Base-by-base conservation (phyloP, 1,140 invertebrate species). In the Eumaeus atala region DNA sequence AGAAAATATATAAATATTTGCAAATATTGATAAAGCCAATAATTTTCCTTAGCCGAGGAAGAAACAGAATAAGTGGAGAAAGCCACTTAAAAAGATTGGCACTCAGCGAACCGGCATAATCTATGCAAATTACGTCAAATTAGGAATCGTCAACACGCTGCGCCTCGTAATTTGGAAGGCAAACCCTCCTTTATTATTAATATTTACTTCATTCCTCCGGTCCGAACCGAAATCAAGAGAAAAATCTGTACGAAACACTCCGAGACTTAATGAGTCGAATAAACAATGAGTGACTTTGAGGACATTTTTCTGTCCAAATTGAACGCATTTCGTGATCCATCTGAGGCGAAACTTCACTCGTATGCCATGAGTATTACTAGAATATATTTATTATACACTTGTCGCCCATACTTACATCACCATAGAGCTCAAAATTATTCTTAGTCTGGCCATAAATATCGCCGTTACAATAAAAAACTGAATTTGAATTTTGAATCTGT, bases 111-210 rank as follows among this genome's bases (percentile, higher is more conserved):
- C 80, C 71, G 78, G 77, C 78, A 83, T 86, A 86, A 86, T 86
- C 80, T 83, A 86, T 84, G 83, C 71, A 86, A 86, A 86, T 86
- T 77, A 86, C 78, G 71, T 81, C 77, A 86, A 86, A 86, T 86
- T 86, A 86, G 80, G 78, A 86, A 70, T 84, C 77, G 78, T 84
- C 80, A 84, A 82, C 80, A 85, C 79, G 67, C 66, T 70, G 66
- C 64, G 59, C 62, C 78, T 77, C 60, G 72, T 79, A 82, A 84
- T 82, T 84, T 79, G 64, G 74, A 71, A 84, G 69, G 81, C 78
- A 82, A 85, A 80, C 82, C 82, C 78, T 81, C 78, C 67, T 76
- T 80, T 85, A 85, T 85, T 85, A 84, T 85, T 85, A 82, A 86
- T 86, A 86, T 86, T 86, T 86, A 86, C 82, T 86, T 72, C 75